Base-by-base conservation (phyloP, 1,140 invertebrate species). In the Sipha flava region DNA sequence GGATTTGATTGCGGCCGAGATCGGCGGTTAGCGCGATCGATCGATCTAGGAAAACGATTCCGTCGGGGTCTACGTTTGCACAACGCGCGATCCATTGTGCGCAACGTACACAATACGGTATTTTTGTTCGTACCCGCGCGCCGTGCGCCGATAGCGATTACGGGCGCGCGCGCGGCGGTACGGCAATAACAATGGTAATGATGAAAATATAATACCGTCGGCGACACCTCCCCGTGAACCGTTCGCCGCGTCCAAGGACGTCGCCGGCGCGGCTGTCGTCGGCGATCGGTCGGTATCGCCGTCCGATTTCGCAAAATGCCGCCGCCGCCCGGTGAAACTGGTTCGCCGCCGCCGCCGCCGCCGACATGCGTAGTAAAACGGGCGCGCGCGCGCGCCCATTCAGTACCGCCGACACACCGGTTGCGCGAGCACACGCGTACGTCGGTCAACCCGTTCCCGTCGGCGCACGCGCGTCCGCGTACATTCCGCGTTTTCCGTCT, bases 331-430 rank as follows among this genome's bases (percentile, higher is more conserved):
- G 31, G 49, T 40, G 72, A 75, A 75, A 75, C 72, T 75, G 72
- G 72, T 75, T 75, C 72, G 68, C 26, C 45, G 72, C 49, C 47
- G 72, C 21, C 70, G 47, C 29, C 29, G 47, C 26, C 57, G 57
- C 21, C 40, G 62, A n/a, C n/a, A n/a, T 14, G 66, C 21, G 12
- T 37, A 23, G 12, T 18, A 16, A 21, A 16, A 52, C 70, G 23
- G 26, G 66, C 45, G 45, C 70, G 49, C 70, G 29, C 47, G 47
- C 70, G 47, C 29, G 7, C 21, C 49, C 34, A 57, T 43, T 75
- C 72, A 75, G 72, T 75, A 75, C 72, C 47, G 34, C 72, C 47
- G 31, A 26, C 16, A 75, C 72, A 57, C 49, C 49, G 72, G 72
- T 75, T 40, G 23, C 49, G 72, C 72, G 72, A 49, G 72, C 34